phyloP scores from a whole-genome alignment of 1,140 invertebrate genomes.

The Lepidurus packardi region DNA sequence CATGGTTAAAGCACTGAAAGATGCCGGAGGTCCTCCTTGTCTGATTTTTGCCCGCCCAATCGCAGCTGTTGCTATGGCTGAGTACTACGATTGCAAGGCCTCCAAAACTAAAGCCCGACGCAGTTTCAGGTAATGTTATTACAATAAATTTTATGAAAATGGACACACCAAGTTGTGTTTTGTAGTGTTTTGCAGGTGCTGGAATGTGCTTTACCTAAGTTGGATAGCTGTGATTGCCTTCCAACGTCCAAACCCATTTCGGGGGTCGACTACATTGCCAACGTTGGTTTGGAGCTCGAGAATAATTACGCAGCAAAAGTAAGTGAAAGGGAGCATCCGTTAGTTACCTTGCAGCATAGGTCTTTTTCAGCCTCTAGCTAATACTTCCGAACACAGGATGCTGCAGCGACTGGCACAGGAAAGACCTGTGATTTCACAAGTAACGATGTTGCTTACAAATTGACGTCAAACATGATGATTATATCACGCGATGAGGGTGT shows the following conservation, averaged over 20 bases:
- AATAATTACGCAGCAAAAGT: not conserved
- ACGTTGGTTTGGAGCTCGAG: not conserved
- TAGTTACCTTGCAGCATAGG: not conserved
- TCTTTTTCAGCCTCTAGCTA: not conserved
- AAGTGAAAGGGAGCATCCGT: not conserved
- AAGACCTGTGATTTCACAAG: not conserved
- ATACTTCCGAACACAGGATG: not conserved
- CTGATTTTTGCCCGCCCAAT: not conserved
- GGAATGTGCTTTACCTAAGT: not conserved
- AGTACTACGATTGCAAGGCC: not conserved
- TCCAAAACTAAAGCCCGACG: not conserved
- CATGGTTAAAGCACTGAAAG: not conserved
- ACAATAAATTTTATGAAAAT: not conserved
- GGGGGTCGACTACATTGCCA: not conserved
- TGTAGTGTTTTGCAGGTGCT: not conserved
- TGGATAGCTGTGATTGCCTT: not conserved
- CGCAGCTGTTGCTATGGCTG: slow-evolving; percentile 3
- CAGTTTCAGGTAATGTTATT: not conserved
- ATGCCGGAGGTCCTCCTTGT: not conserved
- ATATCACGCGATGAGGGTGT: not conserved
- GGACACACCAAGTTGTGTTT: not conserved
- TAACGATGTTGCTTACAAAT: not conserved
- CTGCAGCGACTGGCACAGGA: not conserved
- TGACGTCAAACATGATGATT: not conserved
- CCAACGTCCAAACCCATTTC: not conserved